A percentile compares a stretch with the other conserved stretches of the same genome.
phyloP scores from a whole-genome alignment of 2,113 vertebrate genomes.

The Glaucomys volans region DNA sequence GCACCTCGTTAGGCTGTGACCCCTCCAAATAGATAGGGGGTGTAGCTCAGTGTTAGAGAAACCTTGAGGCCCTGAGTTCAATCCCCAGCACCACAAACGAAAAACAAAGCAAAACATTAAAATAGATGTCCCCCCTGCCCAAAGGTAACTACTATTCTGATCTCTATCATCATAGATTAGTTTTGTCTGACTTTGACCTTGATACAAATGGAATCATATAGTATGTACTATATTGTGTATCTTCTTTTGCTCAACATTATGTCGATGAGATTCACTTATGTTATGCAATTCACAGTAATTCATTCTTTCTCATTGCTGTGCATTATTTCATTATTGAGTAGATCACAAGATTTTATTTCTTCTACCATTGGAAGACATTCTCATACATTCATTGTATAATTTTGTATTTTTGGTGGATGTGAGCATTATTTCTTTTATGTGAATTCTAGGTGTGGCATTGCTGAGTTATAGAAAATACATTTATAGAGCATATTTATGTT shows the following conservation, averaged over 20 bases:
- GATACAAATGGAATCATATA: background rate
- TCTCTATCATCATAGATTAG: background rate
- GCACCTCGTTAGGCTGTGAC: background rate
- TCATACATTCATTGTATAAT: background rate
- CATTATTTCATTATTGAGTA: constrained; percentile 40
- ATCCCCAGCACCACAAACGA: background rate
- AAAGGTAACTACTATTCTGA: background rate
- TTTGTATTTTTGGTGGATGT: background rate
- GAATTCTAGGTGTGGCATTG: background rate
- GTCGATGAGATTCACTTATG: background rate
- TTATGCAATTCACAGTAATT: background rate
- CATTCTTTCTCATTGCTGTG: background rate
- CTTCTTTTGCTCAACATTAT: constrained; percentile 27
- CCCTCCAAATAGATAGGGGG: background rate
- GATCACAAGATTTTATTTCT: background rate
- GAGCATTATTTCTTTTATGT: constrained; percentile 5
- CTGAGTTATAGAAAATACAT: background rate
- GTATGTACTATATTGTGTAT: background rate
- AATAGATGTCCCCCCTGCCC: background rate
- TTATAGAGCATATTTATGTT: background rate
- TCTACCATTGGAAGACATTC: background rate
- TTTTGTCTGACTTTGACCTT: background rate
- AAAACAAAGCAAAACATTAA: background rate
- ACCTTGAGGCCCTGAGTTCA: background rate
- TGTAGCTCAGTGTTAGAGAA: background rate